These are phyloP conservation scores for Ctenoplectra terminalis DNA, from an alignment of 1,140 invertebrate genomes.

Conservation along the genomic window DNA sequence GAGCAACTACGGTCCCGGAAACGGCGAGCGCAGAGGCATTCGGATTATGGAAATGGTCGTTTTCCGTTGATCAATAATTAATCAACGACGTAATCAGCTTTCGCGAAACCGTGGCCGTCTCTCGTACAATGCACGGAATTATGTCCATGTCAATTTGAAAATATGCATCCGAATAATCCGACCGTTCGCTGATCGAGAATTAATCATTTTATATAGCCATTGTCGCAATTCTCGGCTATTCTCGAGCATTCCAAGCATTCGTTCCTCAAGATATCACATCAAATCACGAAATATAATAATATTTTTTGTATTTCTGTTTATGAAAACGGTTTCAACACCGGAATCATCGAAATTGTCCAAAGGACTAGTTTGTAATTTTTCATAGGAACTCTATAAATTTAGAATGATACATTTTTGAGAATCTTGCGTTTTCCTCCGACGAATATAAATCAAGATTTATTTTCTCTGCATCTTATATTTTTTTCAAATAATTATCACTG, in stretches of 20 bases:
- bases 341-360: no score
- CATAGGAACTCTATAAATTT: no score
- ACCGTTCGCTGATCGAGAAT: not conserved
- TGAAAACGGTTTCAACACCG: no score
- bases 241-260: not conserved
- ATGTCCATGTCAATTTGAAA: constrained; percentile 7
- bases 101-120: constrained; percentile 13
- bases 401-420: no score
- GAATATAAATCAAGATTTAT: no score
- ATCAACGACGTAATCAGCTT: constrained; percentile 29
- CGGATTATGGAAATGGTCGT: constrained; percentile 26
- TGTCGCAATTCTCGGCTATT: not conserved
- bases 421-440: no score
- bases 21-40: not conserved
- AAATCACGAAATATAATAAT: not conserved
- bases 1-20: not conserved
- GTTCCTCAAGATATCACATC: not conserved
- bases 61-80: constrained; percentile 30
- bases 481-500: no score
- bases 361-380: no score
- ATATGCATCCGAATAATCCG: constrained; percentile 7
- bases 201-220: constrained; percentile 11
- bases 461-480: no score
- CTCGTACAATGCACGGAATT: constrained; percentile 11
- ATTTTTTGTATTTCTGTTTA: no score